Evolutionary conservation across 2,888 invertebrate genomes (phyloP).

Genomic region (Chloroclysta siterata): DNA sequence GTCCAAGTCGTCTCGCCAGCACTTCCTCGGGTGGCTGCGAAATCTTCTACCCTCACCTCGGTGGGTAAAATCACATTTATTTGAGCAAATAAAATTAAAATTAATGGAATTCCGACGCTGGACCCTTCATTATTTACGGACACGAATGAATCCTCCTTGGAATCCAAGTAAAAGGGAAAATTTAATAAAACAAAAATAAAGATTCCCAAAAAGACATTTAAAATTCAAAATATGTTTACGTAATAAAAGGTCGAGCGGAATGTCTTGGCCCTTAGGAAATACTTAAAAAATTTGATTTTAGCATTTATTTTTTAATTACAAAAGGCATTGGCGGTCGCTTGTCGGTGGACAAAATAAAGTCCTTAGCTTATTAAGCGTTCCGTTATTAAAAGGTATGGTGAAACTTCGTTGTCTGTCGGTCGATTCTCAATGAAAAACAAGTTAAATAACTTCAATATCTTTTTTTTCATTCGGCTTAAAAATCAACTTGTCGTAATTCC

Average conservation of each 20-base stretch:
- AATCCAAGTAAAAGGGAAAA: constrained; percentile 43
- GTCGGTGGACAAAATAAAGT: no score
- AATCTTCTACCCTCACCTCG: no score
- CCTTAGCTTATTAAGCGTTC: no score
- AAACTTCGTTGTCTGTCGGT: no score
- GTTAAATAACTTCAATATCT: no score
- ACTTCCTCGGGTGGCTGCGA: no score
- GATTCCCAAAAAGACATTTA: constrained; percentile 37
- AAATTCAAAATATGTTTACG: constrained; percentile 33
- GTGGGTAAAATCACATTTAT: neutral
- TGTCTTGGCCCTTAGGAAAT: constrained; percentile 17
- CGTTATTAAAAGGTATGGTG: no score
- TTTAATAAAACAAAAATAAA: constrained; percentile 48
- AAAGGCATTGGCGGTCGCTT: neutral
- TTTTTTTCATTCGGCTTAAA: no score
- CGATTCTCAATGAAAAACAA: no score
- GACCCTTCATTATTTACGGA: constrained; percentile 36
- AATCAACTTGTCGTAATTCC: no score
- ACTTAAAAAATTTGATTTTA: constrained; percentile 12
- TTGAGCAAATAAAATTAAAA: constrained; percentile 22
- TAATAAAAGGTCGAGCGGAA: constrained; percentile 20
- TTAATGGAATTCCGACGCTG: constrained; percentile 31
- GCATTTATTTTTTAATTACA: constrained; percentile 5
- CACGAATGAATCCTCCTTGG: constrained; percentile 38
- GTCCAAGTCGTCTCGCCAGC: no score